These are phyloP conservation scores for Ophiodon elongatus DNA, from an alignment of 2,113 vertebrate genomes.

Conservation along the genomic window DNA sequence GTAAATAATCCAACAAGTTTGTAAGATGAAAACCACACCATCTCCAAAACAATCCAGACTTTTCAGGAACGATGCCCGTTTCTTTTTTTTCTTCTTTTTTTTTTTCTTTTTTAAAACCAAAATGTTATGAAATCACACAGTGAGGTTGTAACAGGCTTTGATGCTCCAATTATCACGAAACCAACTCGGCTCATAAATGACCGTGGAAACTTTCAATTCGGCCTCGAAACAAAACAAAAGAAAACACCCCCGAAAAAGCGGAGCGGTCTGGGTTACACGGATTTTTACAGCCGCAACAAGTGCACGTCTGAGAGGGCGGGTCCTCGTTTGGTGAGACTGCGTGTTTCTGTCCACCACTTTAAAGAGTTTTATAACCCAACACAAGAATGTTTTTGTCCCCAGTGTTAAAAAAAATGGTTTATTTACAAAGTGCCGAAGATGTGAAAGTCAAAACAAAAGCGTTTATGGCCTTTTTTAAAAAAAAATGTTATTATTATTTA, in stretches of 20 bases:
- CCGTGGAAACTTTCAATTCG: constrained; percentile 69
- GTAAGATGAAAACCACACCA: constrained; percentile 53
- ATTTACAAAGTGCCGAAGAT: constrained; percentile 53
- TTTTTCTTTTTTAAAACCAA: too few relatives aligned
- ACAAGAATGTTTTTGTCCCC: constrained; percentile 62
- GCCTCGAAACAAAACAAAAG: constrained; percentile 40
- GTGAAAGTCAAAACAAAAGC: constrained; percentile 67
- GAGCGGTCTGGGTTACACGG: constrained; percentile 38
- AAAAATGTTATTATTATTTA: too few relatives aligned
- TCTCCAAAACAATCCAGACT: constrained; percentile 58
- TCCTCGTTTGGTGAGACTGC: constrained; percentile 31
- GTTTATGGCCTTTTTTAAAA: constrained; percentile 4
- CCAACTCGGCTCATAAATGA: constrained; percentile 61
- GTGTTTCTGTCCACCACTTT: constrained; percentile 67
- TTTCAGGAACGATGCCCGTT: constrained; percentile 53
- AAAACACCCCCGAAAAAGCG: constrained; percentile 20
- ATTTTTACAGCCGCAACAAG: constrained; percentile 66
- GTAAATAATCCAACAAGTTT: constrained; percentile 65
- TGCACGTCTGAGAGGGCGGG: constrained; percentile 70
- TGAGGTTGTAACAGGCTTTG: constrained; percentile 48
- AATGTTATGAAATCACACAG: constrained; percentile 41
- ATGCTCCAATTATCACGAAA: constrained; percentile 59
- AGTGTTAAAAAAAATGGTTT: constrained; percentile 50
- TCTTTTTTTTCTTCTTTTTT: constrained; percentile 18
- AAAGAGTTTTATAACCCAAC: constrained; percentile 64